phyloP scores from a whole-genome alignment of 2,888 invertebrate genomes.

The Hypselothyrea guttata region DNA sequence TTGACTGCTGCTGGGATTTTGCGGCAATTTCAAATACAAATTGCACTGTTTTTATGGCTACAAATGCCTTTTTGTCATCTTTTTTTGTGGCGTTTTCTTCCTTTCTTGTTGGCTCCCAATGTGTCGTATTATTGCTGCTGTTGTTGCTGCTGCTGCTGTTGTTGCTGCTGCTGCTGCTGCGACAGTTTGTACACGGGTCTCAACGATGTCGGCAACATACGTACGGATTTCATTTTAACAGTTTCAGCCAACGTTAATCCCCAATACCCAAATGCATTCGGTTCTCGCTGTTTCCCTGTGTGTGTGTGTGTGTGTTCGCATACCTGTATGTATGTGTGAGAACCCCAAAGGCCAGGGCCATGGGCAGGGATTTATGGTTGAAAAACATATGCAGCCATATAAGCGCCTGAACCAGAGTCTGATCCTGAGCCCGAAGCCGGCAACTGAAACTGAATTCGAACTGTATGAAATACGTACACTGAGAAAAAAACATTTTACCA shows the following conservation, averaged over 20 bases:
- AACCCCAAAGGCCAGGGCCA: constrained; percentile 50
- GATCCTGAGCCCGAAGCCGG: not conserved
- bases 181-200: constrained; percentile 71
- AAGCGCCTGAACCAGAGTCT: constrained; percentile 17
- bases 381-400: constrained; percentile 36
- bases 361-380: constrained; percentile 58
- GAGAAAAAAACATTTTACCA: no score
- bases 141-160: constrained; percentile 28
- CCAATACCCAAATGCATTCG: constrained; percentile 78
- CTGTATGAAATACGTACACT: constrained; percentile 6
- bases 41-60: constrained; percentile 75
- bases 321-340: constrained; percentile 5
- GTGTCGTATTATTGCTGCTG: constrained; percentile 6
- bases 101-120: not conserved
- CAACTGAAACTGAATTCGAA: not conserved
- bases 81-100: constrained; percentile 11
- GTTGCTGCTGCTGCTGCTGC: constrained; percentile 47
- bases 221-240: constrained; percentile 77
- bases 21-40: constrained; percentile 78
- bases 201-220: constrained; percentile 63
- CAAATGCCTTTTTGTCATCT: constrained; percentile 64
- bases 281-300: constrained; percentile 37
- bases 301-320: not conserved
- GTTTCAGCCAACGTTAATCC: constrained; percentile 76
- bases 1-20: constrained; percentile 70